A percentile compares a stretch with the other conserved stretches of the same genome.
Evolutionary conservation across 37 sponge, comb jelly and placozoan genomes (phyloP).

Genomic region (Aphrocallistes beatrix): DNA sequence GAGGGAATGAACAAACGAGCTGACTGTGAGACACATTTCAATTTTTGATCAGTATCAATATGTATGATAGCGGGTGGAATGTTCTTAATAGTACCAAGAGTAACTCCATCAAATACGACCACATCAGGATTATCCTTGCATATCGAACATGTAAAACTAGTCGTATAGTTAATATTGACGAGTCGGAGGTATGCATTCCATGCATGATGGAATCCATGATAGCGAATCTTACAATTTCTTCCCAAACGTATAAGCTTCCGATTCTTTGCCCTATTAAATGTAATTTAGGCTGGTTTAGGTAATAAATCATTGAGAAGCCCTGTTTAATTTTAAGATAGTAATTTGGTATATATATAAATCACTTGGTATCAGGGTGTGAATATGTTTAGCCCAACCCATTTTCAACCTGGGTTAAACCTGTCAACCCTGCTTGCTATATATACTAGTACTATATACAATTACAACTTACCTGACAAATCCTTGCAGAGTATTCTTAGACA

Average conservation of each 20-base stretch:
- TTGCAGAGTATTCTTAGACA: conserved; percentile 3
- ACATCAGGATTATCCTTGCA: conserved; percentile 3
- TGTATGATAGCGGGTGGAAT: background rate
- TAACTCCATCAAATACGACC: background rate
- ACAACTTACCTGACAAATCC: conserved; percentile 19
- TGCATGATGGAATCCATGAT: background rate
- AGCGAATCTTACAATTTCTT: background rate
- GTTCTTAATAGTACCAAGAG: background rate
- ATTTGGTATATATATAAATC: too few relatives aligned
- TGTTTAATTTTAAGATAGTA: too few relatives aligned
- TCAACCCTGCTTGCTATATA: too few relatives aligned
- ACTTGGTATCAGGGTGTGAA: too few relatives aligned
- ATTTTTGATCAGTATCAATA: background rate
- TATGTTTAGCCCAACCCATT: too few relatives aligned
- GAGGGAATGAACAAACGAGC: background rate
- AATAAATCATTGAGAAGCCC: conserved; percentile 11
- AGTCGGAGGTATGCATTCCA: conserved; percentile 1
- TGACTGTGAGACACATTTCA: background rate
- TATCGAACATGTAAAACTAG: background rate
- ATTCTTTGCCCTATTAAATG: conserved; percentile 2
- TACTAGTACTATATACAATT: too few relatives aligned
- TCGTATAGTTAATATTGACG: background rate
- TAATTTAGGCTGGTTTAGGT: background rate
- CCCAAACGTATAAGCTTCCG: background rate
- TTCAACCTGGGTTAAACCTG: too few relatives aligned